Base-by-base conservation (phyloP, 2,888 invertebrate species). In the Brachyptera putata region DNA sequence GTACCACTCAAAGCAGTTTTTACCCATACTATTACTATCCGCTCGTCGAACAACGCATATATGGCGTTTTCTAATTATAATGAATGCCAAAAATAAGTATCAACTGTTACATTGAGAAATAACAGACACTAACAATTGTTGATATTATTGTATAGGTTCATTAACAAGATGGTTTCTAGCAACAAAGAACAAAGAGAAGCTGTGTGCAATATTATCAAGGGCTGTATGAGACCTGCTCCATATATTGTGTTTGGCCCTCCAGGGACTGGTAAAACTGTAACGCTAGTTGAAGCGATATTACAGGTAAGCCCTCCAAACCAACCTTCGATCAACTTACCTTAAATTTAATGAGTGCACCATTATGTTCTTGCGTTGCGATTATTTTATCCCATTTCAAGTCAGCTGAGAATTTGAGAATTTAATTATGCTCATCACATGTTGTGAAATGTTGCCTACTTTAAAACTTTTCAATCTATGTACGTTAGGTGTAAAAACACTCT, bases 221-320 rank as follows among this genome's bases (percentile, higher is more conserved):
- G 82, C 7, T 79, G 84, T 1, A 79, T 82, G 1, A 77, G 80
- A 3, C 79, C 80, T 1, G 80, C 81, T 1, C 93, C 95, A 0
- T 94, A 91, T 69, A 81, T 93, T 34, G 78, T 95, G 43, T 92
- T 87, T 74, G 94, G 94, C 1, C 94, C 94, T 37, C 93, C 94
- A 50, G 79, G 79, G 2, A 79, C 79, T 9, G 80, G 80, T 2
- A 80, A 80, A 67, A 79, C 80, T 1, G 71, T 78, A 1, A 79
- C 79, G 5, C 63, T 79, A 5, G 79, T 80, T 5, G 80, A 80
- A 66, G 71, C 76, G 24, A 74, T 79, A 3, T 68, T 78, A 30
- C 79, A 79, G 68, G 69, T 77, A 21, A 46, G 48, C 36, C 4
- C 24, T 57, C 1, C 36, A n/a, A 21, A 53, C 48, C 37, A 30